phyloP scores from a whole-genome alignment of 1,140 invertebrate species.

The Diabrotica virgifera region DNA sequence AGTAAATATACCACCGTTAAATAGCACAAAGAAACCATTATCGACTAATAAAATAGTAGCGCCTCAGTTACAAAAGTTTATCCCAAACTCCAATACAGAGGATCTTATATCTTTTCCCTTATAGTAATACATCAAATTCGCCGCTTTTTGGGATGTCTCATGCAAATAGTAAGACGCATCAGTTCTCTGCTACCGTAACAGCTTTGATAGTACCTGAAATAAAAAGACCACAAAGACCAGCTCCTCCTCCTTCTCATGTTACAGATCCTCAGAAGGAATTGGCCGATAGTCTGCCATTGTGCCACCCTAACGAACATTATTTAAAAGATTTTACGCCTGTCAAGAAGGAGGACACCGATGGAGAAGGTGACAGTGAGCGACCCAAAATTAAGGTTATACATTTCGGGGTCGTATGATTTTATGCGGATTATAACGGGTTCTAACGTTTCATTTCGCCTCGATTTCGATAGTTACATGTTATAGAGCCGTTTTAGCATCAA shows the following conservation, averaged over 20 bases:
- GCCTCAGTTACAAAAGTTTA: slow-evolving; percentile 30
- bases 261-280: slow-evolving; percentile 66
- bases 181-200: slow-evolving; percentile 79
- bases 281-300: slow-evolving; percentile 70
- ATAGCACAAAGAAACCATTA: slow-evolving; percentile 28
- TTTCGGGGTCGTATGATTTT: slow-evolving; percentile 67
- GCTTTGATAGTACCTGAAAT: slow-evolving; percentile 75
- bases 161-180: slow-evolving; percentile 37
- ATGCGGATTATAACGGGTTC: too few species aligned
- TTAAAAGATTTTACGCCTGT: slow-evolving; percentile 69
- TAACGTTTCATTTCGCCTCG: too few species aligned
- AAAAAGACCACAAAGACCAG: slow-evolving; percentile 42
- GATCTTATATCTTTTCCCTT: slow-evolving; percentile 11
- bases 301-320: slow-evolving; percentile 70
- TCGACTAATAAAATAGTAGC: slow-evolving; percentile 21
- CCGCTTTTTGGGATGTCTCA: neutral
- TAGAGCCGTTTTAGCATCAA: too few species aligned
- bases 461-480: too few species aligned
- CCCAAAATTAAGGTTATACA: slow-evolving; percentile 75
- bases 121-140: slow-evolving; percentile 3
- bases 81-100: neutral
- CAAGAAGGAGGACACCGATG: slow-evolving; percentile 44
- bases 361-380: slow-evolving; percentile 32
- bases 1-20: neutral
- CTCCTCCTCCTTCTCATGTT: slow-evolving; percentile 49